Base-by-base conservation (phyloP, 2,113 vertebrate species). In the Festucalex cinctus region DNA sequence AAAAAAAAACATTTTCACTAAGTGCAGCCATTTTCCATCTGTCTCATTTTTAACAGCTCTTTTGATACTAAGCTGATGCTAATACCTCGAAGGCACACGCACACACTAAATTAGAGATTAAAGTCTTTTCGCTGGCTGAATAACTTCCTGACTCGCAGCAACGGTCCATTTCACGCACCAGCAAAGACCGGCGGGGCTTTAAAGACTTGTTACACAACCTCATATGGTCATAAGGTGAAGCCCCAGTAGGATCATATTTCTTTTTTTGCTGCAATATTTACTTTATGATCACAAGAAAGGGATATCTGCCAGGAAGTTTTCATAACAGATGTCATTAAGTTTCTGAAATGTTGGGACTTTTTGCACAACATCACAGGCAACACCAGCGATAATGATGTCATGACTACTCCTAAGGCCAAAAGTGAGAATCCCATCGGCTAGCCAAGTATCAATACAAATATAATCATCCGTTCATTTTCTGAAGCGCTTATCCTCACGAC, bases 191-290 rank as follows among this genome's bases (percentile, higher is more conserved):
- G 9, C 43, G 43, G 64, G 73, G 77, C 20, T 73, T 84, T 81
- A 83, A 65, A 68, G 62, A 35, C 75, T 69, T 70, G 68, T 88
- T 85, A 75, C 69, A 73, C 70, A 87, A 86, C 82, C 73, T 81
- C 69, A 48, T 64, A 46, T 72, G 62, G 60, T 70, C 22, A 26
- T 41, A 0, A 75, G 41, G 56, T 67, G 22, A 78, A 56, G 1
- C 28, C 37, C 43, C 56, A 48, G 17, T 63, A 13, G 14, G 54
- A 14, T n/a, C 59, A n/a, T 1, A 57, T n/a, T 19, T 36, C 8
- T 24, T 43, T 43, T n/a, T 78, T 68, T 57, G 54, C 39, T 64
- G 49, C 44, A 66, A 57, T 43, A 41, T 37, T 16, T 49, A 6
- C 63, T 36, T 56, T 54, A 16, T 22, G 24, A 37, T 6, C 44